These are phyloP conservation scores for Sebastes diaconus DNA, from an alignment of 2,797 vertebrate genomes.

Conservation along the genomic window DNA sequence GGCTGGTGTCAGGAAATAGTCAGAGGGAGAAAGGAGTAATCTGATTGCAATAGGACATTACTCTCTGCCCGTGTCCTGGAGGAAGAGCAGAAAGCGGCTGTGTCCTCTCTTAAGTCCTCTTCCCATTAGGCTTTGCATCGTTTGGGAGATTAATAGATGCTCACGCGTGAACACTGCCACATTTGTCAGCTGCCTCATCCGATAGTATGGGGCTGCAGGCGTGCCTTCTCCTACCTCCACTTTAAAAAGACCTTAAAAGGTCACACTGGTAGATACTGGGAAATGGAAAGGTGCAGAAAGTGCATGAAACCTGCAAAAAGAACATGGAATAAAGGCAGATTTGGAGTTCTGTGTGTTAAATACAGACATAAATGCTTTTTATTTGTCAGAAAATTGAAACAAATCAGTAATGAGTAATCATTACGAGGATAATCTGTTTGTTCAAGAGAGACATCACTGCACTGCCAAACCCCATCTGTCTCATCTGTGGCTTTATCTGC, in stretches of 20 bases:
- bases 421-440: conserved; percentile 32
- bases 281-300: background rate
- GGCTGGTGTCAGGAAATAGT: conserved; percentile 58
- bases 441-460: conserved; percentile 7
- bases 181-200: conserved; percentile 73
- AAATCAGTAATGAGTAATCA: conserved; percentile 17
- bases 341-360: background rate
- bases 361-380: background rate
- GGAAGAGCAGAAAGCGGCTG: conserved; percentile 57
- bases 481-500: conserved; percentile 33
- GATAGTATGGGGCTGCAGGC: conserved; percentile 63
- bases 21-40: conserved; percentile 59
- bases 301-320: background rate
- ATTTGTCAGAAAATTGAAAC: background rate
- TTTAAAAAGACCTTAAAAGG: conserved; percentile 61
- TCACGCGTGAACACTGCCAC: conserved; percentile 61
- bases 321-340: background rate
- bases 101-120: conserved; percentile 72
- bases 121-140: conserved; percentile 74
- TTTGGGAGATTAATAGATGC: conserved; percentile 78
- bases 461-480: conserved; percentile 32
- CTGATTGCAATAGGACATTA: conserved; percentile 72
- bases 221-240: conserved; percentile 36
- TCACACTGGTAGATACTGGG: conserved; percentile 21
- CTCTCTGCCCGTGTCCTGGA: conserved; percentile 67